Base-by-base conservation (phyloP, 2,113 vertebrate genomes). In the Mesitornis unicolor region DNA sequence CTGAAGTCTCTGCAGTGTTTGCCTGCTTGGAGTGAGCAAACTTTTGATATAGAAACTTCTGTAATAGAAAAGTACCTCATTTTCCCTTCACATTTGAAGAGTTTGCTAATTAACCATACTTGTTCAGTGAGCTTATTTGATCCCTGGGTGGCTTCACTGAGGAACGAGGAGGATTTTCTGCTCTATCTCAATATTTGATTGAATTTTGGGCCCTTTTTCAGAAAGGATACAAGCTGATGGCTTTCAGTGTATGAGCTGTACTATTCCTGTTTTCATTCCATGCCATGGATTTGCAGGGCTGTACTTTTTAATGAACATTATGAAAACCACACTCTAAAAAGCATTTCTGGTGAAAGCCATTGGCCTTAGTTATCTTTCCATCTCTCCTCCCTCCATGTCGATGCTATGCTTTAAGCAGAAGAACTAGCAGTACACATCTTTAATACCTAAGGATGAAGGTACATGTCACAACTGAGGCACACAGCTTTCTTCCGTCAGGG, bases 101-200 rank as follows among this genome's bases (percentile, higher is more conserved):
- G 48, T 38, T 93, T 21, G 13, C 10, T 63, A 42, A 53, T 36
- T 18, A 51, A 13, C 42, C 48, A 7, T 24, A 4, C 9, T 82
- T 70, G 22, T 38, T 80, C 16, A 47, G 24, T 74, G 51, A 26
- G 20, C 18, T 22, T 45, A 18, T 21, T 59, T 54, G 33, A 18
- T 65, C 50, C 38, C 36, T 48, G 35, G 20, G n/a, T 51, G 10
- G 16, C n/a, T 87, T 67, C 40, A 14, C 1, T 48, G 57, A 71
- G 50, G 38, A 53, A 29, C 2, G 1, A 36, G 16, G 3, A 1
- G 14, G 0, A 1, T 7, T 36, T 57, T 59, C 74, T 90, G 33
- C 43, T 91, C 45, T 79, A 70, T 14, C 12, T 61, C 45, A 56
- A 1, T 56, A 38, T 79, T 40, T 61, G 29, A 35, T 56, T 60